phyloP scores from a whole-genome alignment of 2,888 invertebrate species.

The Cremastinae sp. region DNA sequence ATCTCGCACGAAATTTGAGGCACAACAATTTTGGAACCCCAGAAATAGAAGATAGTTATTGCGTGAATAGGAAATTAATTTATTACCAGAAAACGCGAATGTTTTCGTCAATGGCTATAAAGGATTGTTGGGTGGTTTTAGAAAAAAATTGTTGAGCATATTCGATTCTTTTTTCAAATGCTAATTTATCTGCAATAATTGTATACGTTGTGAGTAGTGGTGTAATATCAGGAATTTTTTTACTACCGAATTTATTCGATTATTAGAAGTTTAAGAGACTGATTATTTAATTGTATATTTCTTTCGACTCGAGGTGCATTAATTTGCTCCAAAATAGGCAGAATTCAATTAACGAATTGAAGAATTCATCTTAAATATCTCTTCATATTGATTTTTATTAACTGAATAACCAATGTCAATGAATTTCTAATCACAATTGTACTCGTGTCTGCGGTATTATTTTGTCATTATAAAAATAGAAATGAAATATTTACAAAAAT shows the following conservation, averaged over 20 bases:
- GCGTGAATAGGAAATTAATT: slow-evolving; percentile 10
- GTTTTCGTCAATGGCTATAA: slow-evolving; percentile 52
- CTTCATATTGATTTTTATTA: too few species aligned
- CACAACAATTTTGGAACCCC: background rate
- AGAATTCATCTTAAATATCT: too few species aligned
- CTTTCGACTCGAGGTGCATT: background rate
- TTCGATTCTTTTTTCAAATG: background rate
- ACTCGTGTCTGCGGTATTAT: background rate
- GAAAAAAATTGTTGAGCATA: background rate
- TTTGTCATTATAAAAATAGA: slow-evolving; percentile 1
- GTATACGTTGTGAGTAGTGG: slow-evolving; percentile 40
- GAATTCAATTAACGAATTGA: background rate
- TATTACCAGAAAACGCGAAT: slow-evolving; percentile 35
- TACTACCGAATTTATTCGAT: slow-evolving; percentile 32
- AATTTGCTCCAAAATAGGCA: background rate
- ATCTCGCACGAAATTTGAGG: background rate
- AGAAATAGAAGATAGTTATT: background rate
- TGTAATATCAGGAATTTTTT: slow-evolving; percentile 41
- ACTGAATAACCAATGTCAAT: too few species aligned
- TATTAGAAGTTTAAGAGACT: slow-evolving; percentile 35
- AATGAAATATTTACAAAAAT: slow-evolving; percentile 7
- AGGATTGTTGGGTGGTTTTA: background rate
- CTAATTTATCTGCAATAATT: background rate
- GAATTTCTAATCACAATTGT: background rate
- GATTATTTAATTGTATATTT: slow-evolving; percentile 44